A percentile compares a stretch with the other conserved stretches of the same genome.
Conservation (phyloP, 2,888 invertebrate genomes). For the Drosophila prolongata region DNA sequence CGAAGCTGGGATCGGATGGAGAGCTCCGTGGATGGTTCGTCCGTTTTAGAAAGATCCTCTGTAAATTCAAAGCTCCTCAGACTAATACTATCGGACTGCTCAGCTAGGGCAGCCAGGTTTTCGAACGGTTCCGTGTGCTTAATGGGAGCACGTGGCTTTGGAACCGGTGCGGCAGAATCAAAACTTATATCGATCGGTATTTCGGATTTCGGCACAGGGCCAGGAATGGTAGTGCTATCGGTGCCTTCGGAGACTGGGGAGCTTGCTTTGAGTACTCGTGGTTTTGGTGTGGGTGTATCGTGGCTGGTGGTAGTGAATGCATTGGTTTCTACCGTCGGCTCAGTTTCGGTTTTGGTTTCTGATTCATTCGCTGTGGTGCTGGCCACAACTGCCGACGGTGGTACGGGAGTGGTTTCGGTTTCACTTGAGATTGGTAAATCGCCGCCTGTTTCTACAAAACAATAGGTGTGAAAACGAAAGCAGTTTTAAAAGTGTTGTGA, state of each 20-base stretch:
- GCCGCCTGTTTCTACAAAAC: constrained; percentile 84
- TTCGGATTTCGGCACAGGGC: constrained; percentile 60
- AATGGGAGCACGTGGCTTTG: constrained; percentile 82
- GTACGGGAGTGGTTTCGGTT: constrained; percentile 80
- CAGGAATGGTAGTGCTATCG: constrained; percentile 71
- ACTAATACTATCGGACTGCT: constrained; percentile 80
- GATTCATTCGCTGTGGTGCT: constrained; percentile 70
- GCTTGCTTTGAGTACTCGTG: constrained; percentile 83
- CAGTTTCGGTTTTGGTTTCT: constrained; percentile 61
- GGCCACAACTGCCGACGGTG: constrained; percentile 60
- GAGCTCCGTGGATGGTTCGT: constrained; percentile 79
- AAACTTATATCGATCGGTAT: constrained; percentile 55
- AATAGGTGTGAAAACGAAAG: constrained; percentile 83
- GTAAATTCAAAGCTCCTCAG: constrained; percentile 81
- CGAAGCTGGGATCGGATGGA: constrained; percentile 69
- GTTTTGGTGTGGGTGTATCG: constrained; percentile 85
- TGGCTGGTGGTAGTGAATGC: constrained; percentile 56
- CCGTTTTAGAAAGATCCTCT: constrained; percentile 80
- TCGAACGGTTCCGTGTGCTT: constrained; percentile 76
- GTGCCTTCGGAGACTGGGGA: constrained; percentile 74
- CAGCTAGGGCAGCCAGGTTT: constrained; percentile 75
- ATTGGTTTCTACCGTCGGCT: constrained; percentile 62
- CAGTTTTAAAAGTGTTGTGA: constrained; percentile 81
- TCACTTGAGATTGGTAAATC: constrained; percentile 80
- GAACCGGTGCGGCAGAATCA: constrained; percentile 75